These are phyloP conservation scores for Liodrosophila aerea DNA, from an alignment of 2,888 invertebrate species.

Conservation along the genomic window DNA sequence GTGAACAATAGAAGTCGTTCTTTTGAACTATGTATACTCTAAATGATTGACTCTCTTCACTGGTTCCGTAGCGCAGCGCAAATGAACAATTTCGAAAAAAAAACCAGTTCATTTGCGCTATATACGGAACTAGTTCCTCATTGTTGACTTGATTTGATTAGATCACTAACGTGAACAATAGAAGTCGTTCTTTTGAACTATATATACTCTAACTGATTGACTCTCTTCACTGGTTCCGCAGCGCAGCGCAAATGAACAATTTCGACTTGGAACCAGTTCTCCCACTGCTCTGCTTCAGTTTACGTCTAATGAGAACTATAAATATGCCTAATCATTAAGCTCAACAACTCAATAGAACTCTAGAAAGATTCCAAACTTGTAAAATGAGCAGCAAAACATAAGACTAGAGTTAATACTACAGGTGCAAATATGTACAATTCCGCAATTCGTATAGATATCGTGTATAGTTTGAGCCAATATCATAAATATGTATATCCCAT, in stretches of 20 bases:
- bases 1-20: too few relatives aligned
- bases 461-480: conserved; percentile 39
- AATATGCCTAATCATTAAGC: conserved; percentile 6
- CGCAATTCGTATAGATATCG: conserved; percentile 30
- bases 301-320: conserved; percentile 1
- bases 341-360: neutral
- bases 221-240: conserved; percentile 2
- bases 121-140: too few relatives aligned
- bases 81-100: too few relatives aligned
- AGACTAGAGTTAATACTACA: conserved; percentile 39
- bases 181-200: too few relatives aligned
- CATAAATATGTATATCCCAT: conserved; percentile 17
- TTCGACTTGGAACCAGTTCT: neutral
- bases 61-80: too few relatives aligned
- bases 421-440: conserved; percentile 65
- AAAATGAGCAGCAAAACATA: neutral
- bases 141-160: too few relatives aligned
- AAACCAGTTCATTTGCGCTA: too few relatives aligned
- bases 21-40: too few relatives aligned
- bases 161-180: too few relatives aligned
- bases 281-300: neutral
- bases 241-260: too few relatives aligned
- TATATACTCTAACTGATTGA: too few relatives aligned
- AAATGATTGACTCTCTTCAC: too few relatives aligned
- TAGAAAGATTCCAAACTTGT: neutral